phyloP scores from a whole-genome alignment of 2,888 invertebrate species.

The Masnerella sp. region DNA sequence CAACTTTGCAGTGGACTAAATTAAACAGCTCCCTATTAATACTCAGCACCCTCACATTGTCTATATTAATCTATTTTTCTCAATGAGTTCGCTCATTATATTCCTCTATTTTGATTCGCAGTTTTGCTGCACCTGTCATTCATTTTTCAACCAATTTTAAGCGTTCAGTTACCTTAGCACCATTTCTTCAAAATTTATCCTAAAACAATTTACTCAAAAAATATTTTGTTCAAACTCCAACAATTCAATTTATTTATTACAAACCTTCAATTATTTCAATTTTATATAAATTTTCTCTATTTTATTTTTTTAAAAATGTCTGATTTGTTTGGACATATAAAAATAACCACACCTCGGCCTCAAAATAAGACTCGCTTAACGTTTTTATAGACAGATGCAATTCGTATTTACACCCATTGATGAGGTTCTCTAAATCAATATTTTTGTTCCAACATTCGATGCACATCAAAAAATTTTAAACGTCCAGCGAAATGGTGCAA shows the following conservation, averaged over 20 bases:
- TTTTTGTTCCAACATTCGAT: slow-evolving; percentile 16
- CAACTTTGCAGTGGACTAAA: too few species aligned
- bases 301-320: neutral
- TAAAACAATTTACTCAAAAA: too few species aligned
- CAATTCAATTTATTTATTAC: too few species aligned
- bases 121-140: slow-evolving; percentile 19
- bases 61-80: slow-evolving; percentile 23
- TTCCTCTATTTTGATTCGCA: slow-evolving; percentile 9
- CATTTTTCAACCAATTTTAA: slow-evolving; percentile 3
- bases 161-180: too few species aligned
- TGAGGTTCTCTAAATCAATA: slow-evolving; percentile 10
- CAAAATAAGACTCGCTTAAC: neutral
- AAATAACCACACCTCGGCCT: neutral
- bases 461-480: slow-evolving; percentile 5
- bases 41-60: slow-evolving; percentile 11
- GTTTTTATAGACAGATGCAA: slow-evolving; percentile 2
- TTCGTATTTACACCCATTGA: slow-evolving; percentile 6
- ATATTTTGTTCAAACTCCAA: too few species aligned
- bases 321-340: neutral
- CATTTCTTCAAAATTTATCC: too few species aligned
- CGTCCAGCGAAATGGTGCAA: neutral
- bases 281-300: too few species aligned
- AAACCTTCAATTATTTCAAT: too few species aligned
- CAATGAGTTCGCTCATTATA: slow-evolving; percentile 21
- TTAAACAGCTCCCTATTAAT: slow-evolving; percentile 15